phyloP scores from a whole-genome alignment of 2,113 vertebrate species.

The Indri indri region DNA sequence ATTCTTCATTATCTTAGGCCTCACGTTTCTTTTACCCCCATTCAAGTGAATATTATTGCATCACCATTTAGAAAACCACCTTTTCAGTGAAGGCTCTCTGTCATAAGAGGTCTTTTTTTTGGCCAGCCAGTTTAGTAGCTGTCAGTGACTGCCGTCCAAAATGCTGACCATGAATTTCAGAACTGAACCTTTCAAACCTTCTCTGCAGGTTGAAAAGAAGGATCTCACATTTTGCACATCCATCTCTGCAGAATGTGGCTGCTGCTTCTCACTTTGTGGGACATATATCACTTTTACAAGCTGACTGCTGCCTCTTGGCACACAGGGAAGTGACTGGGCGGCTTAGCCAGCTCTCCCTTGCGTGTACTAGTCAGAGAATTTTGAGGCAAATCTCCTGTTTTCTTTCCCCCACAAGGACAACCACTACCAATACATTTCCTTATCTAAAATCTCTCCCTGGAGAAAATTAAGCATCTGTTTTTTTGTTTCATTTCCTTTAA shows the following conservation, averaged over 20 bases:
- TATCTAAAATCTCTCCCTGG: not conserved
- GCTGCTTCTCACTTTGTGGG: conserved; percentile 3
- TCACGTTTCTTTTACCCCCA: too few species aligned
- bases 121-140: not conserved
- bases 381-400: not conserved
- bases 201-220: conserved; percentile 31
- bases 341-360: not conserved
- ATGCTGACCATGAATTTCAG: conserved; percentile 48
- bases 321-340: not conserved
- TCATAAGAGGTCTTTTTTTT: not conserved
- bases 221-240: not conserved
- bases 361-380: not conserved
- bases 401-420: not conserved
- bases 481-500: conserved; percentile 15
- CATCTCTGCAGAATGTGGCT: not conserved
- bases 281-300: conserved; percentile 30
- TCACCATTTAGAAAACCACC: not conserved
- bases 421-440: not conserved
- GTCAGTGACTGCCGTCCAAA: not conserved
- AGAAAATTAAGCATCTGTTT: conserved; percentile 8
- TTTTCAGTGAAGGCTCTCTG: not conserved
- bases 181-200: not conserved
- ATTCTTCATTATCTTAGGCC: too few species aligned
- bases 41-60: too few species aligned
- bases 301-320: not conserved